Conservation (phyloP, 1,140 invertebrate genomes). For the Brachionus calyciflorus region DNA sequence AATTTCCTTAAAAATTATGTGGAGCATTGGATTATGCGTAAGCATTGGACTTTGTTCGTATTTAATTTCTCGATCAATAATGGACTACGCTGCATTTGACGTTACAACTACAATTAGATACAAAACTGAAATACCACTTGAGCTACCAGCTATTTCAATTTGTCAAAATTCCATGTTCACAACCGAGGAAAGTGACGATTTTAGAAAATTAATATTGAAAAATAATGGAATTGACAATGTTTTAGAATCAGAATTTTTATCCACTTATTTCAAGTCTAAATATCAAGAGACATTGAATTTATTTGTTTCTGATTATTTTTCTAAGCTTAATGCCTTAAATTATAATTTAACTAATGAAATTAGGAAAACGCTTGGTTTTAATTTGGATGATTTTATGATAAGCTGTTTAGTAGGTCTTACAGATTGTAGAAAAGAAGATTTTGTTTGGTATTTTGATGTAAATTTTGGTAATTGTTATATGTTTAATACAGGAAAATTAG, state of each 20-base stretch:
- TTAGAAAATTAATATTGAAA: not conserved
- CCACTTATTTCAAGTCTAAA: not conserved
- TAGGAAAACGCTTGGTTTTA: not conserved
- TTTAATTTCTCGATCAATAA: not conserved
- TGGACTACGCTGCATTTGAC: not conserved
- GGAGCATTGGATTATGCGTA: not conserved
- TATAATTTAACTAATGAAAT: not conserved
- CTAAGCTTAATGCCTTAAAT: not conserved
- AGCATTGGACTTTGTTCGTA: not conserved
- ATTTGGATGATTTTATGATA: not conserved
- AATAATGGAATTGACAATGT: not conserved
- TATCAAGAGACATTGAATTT: not conserved
- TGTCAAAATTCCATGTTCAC: not conserved
- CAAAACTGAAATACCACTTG: not conserved
- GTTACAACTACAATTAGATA: not conserved
- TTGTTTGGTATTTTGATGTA: slow-evolving; percentile 16
- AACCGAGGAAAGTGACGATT: not conserved
- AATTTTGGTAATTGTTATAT: slow-evolving; percentile 28
- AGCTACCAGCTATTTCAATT: not conserved
- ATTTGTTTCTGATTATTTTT: not conserved
- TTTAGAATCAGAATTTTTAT: slow-evolving; percentile 1
- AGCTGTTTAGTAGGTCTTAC: not conserved
- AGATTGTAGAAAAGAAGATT: not conserved
- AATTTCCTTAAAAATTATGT: not conserved
- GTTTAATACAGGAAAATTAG: not conserved